A percentile compares a stretch with the other conserved stretches of the same genome.
These are phyloP conservation scores for Pseudomyrmex dendroicus DNA, from an alignment of 1,140 invertebrate genomes.

Conservation along the genomic window DNA sequence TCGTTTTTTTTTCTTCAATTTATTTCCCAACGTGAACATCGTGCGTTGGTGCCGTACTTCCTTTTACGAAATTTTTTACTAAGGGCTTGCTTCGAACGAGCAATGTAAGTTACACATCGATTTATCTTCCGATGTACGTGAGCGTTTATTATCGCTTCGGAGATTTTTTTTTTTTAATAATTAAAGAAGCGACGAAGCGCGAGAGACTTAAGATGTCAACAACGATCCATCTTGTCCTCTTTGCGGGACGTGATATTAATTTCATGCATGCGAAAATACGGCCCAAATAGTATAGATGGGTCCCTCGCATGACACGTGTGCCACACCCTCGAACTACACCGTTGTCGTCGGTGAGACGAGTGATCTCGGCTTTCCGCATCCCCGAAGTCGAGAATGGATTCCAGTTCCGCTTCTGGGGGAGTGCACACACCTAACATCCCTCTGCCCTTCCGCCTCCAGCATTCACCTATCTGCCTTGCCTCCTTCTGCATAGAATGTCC, in stretches of 20 bases:
- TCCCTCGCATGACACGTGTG: constrained; percentile 5
- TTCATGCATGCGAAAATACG: constrained; percentile 14
- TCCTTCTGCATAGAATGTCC: constrained; percentile 22
- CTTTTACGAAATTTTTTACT: not conserved
- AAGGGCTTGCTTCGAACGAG: constrained; percentile 1
- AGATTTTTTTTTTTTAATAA: constrained; percentile 25
- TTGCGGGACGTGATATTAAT: constrained; percentile 32
- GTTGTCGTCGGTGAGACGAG: constrained; percentile 16
- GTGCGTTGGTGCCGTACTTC: not conserved
- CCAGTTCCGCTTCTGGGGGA: constrained; percentile 13
- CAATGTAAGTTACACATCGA: constrained; percentile 5
- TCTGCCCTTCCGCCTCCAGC: not conserved
- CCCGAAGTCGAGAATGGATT: constrained; percentile 47
- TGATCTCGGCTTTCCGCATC: constrained; percentile 37
- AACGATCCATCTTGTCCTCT: constrained; percentile 36
- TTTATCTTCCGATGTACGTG: constrained; percentile 15
- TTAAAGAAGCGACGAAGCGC: constrained; percentile 50
- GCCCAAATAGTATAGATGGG: not conserved
- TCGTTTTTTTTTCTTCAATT: not conserved
- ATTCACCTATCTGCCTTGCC: no score
- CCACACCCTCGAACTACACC: constrained; percentile 53
- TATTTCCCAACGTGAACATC: not conserved
- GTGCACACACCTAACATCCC: constrained; percentile 28
- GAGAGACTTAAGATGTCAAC: constrained; percentile 43
- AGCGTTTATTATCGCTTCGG: not conserved